These are phyloP conservation scores for Eurois occulta DNA, from an alignment of 2,888 invertebrate genomes.

Conservation along the genomic window DNA sequence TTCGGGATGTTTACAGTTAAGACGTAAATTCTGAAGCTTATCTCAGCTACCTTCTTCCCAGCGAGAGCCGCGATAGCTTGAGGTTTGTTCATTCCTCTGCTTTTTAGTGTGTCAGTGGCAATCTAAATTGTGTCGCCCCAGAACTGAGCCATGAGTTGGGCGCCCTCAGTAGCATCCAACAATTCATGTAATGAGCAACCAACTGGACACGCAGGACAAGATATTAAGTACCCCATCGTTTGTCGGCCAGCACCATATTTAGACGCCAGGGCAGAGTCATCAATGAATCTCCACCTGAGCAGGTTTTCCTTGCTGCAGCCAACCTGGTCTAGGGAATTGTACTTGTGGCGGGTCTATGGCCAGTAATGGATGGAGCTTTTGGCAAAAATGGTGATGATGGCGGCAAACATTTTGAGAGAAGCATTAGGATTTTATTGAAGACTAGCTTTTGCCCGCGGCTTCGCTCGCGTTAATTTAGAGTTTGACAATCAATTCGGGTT, in stretches of 20 bases:
- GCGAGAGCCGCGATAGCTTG: no score
- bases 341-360: not conserved
- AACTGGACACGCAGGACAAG: not conserved
- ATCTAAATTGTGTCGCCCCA: no score
- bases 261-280: not conserved
- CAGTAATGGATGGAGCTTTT: not conserved
- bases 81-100: not conserved
- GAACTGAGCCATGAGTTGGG: not conserved
- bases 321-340: not conserved
- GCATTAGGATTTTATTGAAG: not conserved
- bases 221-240: not conserved
- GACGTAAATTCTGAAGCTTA: not conserved
- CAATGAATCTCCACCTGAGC: not conserved
- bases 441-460: no score
- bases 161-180: not conserved
- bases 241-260: not conserved
- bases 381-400: not conserved
- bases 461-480: no score
- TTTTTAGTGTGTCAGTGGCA: not conserved
- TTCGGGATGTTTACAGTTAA: slow-evolving; percentile 2
- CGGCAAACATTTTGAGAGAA: not conserved
- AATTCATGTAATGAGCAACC: not conserved
- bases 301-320: not conserved
- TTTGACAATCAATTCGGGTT: no score
- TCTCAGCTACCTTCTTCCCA: not conserved